Evolutionary conservation across 2,888 invertebrate genomes (phyloP), one percentile per base, ranked within the genome.

Genomic region (Branchipolynoe longqiensis): DNA sequence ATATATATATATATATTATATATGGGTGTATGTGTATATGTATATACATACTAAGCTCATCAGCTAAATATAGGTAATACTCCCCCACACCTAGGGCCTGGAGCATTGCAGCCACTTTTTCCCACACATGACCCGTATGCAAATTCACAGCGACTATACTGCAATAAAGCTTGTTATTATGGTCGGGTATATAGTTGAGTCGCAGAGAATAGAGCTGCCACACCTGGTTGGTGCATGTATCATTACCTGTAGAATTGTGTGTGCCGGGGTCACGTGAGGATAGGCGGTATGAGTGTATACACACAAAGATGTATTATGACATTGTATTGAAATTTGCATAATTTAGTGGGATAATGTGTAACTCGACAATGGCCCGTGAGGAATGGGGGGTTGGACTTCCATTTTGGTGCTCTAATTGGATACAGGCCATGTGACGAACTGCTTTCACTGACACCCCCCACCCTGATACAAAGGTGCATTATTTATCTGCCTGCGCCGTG

Each of bases 311-410:
- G 69, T 69, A 69, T 69, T 69, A 33, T 69, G 38, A 38, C 36
- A 38, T 18, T 25, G n/a, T 36, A 33, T 18, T 38, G 38, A 14
- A 18, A 69, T 69, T 69, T 69, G 69, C 69, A 69, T 69, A 69
- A 69, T 69, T 69, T 25, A 38, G 69, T 69, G 38, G 69, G 62
- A 62, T 36, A 69, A 38, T 69, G 33, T 69, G n/a, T 33, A n/a
- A 14, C 36, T 31, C 38, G 6, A 36, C 69, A 69, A 62, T n/a
- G 31, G 28, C 12, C 14, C 28, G 62, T 31, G 62, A 18, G 12
- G 18, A n/a, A 25, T 28, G 31, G 28, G 8, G 31, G 62, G 62
- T 31, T 62, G 31, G 18, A 31, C 31, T 31, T 69, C 69, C 36
- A 22, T 36, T n/a, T 36, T n/a, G 12, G 2, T 69, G 3, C 69